Evolutionary conservation across 2,888 invertebrate species (phyloP), one percentile per base, ranked within the genome.

Genomic region (Biston stratarius): DNA sequence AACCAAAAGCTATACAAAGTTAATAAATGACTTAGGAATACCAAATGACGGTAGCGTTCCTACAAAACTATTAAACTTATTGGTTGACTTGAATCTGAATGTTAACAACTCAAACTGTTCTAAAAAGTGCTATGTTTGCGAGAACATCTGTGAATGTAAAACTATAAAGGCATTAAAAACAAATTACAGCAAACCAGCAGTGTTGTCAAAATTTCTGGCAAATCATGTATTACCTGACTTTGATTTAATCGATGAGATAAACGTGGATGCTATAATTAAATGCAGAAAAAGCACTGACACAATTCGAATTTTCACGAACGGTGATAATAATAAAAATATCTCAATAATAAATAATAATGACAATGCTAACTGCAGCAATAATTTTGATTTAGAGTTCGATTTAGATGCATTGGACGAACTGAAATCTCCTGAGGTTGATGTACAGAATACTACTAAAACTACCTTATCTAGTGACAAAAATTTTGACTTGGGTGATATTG

Each of bases 41-140:
- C 85, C 89, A 74, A 85, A 84, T 58, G 83, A 89, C 70, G 88
- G 84, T 36, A 85, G 79, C 60, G 75, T 93, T 51, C 84, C 94
- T 9, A 89, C 91, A 0, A 77, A 77, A 51, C 69, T 92, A 7
- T 83, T 94, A 0, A 90, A 90, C 67, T 77, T 94, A 69, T 79
- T 94, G n/a, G 91, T 94, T 0, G 94, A 94, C 76, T 77, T 95
- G 33, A 93, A 87, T 67, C 71, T 91, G 45, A 88, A 94, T 67
- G 87, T 88, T 64, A 83, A 86, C 0, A 86, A 77, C 38, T 62
- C 67, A 10, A 56, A 33, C 45, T 34, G 38, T 38, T 71, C 56
- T 0, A 84, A 79, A 64, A 80, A 73, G 42, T 95, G 95, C 78
- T 88, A 86, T 63, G 76, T 94, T 56, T 95, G 95, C 72, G 77